Conservation (phyloP, 2,888 invertebrate genomes). For the Oasisia sp. region DNA sequence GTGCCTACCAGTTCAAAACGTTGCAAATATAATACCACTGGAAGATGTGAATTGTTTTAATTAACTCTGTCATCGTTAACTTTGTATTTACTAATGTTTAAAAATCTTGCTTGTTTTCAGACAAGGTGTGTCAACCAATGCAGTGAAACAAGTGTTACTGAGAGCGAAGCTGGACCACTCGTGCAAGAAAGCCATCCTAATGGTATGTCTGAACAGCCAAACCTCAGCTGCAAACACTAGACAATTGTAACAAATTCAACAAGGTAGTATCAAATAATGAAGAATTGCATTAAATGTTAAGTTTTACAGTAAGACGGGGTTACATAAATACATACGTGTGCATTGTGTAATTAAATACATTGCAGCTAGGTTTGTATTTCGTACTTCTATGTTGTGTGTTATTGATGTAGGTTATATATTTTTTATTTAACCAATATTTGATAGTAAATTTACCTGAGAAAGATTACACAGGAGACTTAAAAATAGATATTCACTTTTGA, state of each 20-base stretch:
- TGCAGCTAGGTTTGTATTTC: too few species aligned
- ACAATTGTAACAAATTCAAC: too few species aligned
- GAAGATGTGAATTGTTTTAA: background rate
- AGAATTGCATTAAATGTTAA: too few species aligned
- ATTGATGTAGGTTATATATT: too few species aligned
- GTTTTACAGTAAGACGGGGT: too few species aligned
- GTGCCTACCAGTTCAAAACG: background rate
- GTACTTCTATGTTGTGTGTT: too few species aligned
- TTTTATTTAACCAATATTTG: too few species aligned
- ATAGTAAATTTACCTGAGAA: too few species aligned
- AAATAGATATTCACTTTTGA: background rate
- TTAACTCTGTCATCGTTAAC: background rate
- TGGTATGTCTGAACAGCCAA: background rate
- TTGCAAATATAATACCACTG: background rate
- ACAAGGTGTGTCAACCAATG: constrained; percentile 9
- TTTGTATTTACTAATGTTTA: constrained; percentile 3
- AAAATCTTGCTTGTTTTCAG: background rate
- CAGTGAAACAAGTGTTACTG: background rate
- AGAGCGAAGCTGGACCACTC: background rate
- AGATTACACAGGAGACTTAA: background rate
- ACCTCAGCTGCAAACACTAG: too few species aligned
- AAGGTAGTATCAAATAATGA: too few species aligned
- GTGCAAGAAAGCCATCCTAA: background rate
- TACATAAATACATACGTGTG: too few species aligned
- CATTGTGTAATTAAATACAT: too few species aligned